These are phyloP conservation scores for human (Homo sapiens) DNA, from an alignment of 2,113 vertebrate species.

Conservation along the genomic window GRCh38 chr22:42999501-43000000, in stretches of 20 bases:
- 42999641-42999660: too few relatives aligned
- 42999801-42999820: neutral
- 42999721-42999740: neutral
- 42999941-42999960: neutral
- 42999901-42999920: neutral
- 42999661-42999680: neutral
- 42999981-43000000: neutral
- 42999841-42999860: neutral
- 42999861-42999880: neutral
- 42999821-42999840: neutral
- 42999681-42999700: neutral
- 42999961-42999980: neutral
- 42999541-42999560: too few relatives aligned
- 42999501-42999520: too few relatives aligned
- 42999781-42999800: neutral
- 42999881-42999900: neutral
- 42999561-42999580: too few relatives aligned
- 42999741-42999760: neutral
- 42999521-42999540: too few relatives aligned
- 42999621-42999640: too few relatives aligned
- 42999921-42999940: neutral
- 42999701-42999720: neutral
- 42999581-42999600: too few relatives aligned
- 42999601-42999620: too few relatives aligned
- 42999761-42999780: neutral